Base-by-base conservation (phyloP, 2,797 vertebrate species). In the Enteromius paludinosus region DNA sequence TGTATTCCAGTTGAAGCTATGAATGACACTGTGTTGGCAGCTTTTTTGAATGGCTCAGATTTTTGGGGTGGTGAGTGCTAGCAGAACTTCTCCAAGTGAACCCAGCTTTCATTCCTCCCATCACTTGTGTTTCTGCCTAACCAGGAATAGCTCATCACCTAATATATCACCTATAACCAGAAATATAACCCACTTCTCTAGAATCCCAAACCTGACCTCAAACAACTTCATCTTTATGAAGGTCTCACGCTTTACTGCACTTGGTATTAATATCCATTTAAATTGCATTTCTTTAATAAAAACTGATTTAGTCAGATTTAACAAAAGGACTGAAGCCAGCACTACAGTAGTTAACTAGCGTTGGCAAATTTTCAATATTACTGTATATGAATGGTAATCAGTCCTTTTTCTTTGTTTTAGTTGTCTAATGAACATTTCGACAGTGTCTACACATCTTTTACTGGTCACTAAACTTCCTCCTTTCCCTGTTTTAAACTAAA, bases 1-100 rank as follows among this genome's bases (percentile, higher is more conserved):
- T 93, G 86, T 95, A 94, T 99, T 99, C 93, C 97, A 99, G 97
- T 98, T 95, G 95, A 98, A 95, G 95, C 95, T 95, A 94, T 97
- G 95, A 99, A 98, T 98, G 97, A 97, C 92, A 98, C 96, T 95
- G 92, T 97, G 61, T 83, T 87, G 95, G 95, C 96, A 94, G 96
- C 96, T 97, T 96, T 97, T 93, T 96, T 97, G 96, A 98, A 95
- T 99, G 90, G 96, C 94, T 96, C 96, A 97, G 96, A 96, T 94
- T 96, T 97, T 95, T 96, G 92, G 96, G 92, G 96, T 96, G 97
- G 97, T 98, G 97, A 99, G 97, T 98, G 94, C 91, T 89, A 79
- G 84, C 87, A 85, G 87, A 87, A 79, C 80, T 87, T 73, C 49
- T 89, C 76, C 86, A 33, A 90, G 89, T 93, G 56, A 91, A 85